A percentile compares a stretch with the other conserved stretches of the same genome.
These are phyloP conservation scores for Pachyseris speciosa DNA, from an alignment of 64 coral and sea anemone species.

Conservation along the genomic window DNA sequence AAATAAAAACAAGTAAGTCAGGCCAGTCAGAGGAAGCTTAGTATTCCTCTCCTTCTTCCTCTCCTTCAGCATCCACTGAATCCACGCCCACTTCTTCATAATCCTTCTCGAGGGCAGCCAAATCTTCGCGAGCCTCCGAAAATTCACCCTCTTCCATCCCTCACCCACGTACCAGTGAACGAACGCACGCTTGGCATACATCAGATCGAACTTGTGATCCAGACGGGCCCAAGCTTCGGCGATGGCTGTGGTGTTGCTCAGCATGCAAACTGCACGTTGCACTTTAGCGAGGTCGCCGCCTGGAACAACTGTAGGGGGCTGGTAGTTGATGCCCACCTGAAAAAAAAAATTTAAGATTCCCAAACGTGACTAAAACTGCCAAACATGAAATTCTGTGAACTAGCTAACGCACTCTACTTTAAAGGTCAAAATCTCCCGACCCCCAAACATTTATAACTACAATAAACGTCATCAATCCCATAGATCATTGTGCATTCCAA, in stretches of 20 bases:
- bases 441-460: no score
- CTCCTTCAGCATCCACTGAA: constrained; percentile 42
- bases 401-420: no score
- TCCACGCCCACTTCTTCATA: constrained; percentile 54
- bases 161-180: constrained; percentile 52
- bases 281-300: constrained; percentile 34
- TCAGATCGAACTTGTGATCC: constrained; percentile 50
- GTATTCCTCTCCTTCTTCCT: constrained; percentile 46
- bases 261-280: constrained; percentile 42
- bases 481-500: no score
- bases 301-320: constrained; percentile 42
- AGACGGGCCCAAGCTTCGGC: constrained; percentile 39
- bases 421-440: no score
- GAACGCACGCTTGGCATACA: constrained; percentile 44
- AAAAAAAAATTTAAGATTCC: not conserved
- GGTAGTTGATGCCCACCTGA: constrained; percentile 45
- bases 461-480: no score
- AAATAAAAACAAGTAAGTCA: constrained; percentile 24
- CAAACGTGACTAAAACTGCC: not conserved
- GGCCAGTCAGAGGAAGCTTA: not conserved
- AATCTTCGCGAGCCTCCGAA: constrained; percentile 47
- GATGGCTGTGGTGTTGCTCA: constrained; percentile 54
- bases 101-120: constrained; percentile 38
- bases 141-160: constrained; percentile 34
- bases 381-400: no score